phyloP scores from a whole-genome alignment of 1,140 invertebrate species.

The Gryllus bimaculatus region DNA sequence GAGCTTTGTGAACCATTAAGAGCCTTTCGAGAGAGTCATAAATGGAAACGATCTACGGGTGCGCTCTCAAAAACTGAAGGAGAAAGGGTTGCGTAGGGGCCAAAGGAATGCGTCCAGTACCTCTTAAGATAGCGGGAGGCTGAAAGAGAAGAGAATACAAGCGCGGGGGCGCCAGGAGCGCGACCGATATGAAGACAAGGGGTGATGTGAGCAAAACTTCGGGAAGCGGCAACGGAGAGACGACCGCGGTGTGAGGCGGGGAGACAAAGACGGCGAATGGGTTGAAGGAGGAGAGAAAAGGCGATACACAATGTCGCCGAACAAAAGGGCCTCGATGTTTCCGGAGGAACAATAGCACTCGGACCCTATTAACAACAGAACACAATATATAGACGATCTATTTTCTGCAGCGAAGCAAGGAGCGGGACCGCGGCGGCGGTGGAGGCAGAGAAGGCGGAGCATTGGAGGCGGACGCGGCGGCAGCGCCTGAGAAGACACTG shows the following conservation, averaged over 20 bases:
- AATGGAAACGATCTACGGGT: no score
- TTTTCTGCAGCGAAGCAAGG: background rate
- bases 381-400: background rate
- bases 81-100: no score
- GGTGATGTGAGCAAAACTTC: background rate
- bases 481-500: background rate
- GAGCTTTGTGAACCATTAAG: no score
- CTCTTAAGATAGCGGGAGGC: no score
- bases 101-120: no score
- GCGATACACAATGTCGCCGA: background rate
- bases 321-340: slow-evolving; percentile 13
- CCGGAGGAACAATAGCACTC: slow-evolving; percentile 12
- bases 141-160: background rate
- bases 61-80: no score
- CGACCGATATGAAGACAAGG: background rate
- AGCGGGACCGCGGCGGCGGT: background rate
- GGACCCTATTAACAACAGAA: slow-evolving; percentile 12
- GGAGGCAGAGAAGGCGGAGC: no score
- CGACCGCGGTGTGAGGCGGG: background rate
- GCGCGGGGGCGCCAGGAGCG: no score
- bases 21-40: no score
- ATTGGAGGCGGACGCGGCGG: background rate
- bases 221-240: background rate
- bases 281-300: background rate
- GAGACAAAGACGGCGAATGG: background rate